phyloP scores from a whole-genome alignment of 2,113 vertebrate genomes.

The Rhadina sibilatrix region DNA sequence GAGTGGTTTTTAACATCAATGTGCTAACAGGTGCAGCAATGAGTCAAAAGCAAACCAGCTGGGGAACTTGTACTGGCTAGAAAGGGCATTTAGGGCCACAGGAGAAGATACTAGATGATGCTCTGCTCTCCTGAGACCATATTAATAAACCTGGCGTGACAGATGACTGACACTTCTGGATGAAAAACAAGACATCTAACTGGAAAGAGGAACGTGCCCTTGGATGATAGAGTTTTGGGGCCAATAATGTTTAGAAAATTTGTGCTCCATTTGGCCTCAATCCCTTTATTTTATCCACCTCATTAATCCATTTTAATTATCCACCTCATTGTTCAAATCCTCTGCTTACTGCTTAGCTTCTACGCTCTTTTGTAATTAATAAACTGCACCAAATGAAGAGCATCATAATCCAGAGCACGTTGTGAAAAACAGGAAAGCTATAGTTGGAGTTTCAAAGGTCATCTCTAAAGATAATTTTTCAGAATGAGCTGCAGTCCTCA shows the following conservation, averaged over 20 bases:
- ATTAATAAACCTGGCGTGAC: background rate
- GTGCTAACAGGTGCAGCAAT: background rate
- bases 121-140: background rate
- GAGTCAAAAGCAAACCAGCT: background rate
- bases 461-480: constrained; percentile 43
- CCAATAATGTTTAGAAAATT: background rate
- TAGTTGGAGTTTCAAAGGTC: constrained; percentile 14
- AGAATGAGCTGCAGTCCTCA: constrained; percentile 15
- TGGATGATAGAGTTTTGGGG: background rate
- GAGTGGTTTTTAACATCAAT: background rate
- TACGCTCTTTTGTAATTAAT: background rate
- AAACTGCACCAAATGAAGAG: constrained; percentile 32
- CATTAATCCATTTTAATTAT: constrained; percentile 67
- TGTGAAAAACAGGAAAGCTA: background rate
- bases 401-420: background rate
- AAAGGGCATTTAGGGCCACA: background rate
- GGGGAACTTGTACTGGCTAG: background rate
- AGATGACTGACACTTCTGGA: background rate
- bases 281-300: constrained; percentile 52
- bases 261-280: constrained; percentile 28
- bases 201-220: background rate
- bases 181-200: background rate
- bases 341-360: constrained; percentile 6
- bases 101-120: background rate
- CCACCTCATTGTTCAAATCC: constrained; percentile 52